Percentiles rank a stretch among this genome's conserved stretches.
Conservation (phyloP, 2,113 vertebrate genomes). For the Hipposideros armiger region DNA sequence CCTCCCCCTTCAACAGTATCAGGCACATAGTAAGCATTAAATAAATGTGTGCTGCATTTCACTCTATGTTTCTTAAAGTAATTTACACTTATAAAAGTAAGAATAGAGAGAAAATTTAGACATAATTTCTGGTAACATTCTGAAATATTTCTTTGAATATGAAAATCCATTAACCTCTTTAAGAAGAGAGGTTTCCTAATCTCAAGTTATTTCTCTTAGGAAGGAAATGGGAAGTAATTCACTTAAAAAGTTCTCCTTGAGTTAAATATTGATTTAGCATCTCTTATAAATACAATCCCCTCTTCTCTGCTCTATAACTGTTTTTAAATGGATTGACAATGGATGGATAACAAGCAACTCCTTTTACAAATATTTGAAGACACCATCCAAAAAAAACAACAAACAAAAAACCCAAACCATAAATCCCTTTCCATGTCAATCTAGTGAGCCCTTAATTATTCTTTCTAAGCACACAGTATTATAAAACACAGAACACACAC, state of each 20-base stretch:
- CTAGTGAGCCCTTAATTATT: constrained; percentile 52
- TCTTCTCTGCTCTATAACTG: constrained; percentile 22
- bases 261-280: constrained; percentile 57
- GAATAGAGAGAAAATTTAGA: constrained; percentile 23
- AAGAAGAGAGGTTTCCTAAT: constrained; percentile 44
- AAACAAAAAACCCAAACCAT: neutral
- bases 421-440: neutral
- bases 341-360: neutral
- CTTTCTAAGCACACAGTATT: constrained; percentile 4
- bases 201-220: constrained; percentile 31
- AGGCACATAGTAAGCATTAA: neutral
- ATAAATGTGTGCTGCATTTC: neutral
- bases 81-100: constrained; percentile 45
- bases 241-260: constrained; percentile 7
- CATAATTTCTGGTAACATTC: neutral
- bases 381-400: constrained; percentile 42
- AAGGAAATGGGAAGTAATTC: constrained; percentile 30
- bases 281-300: constrained; percentile 10
- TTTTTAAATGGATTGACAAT: constrained; percentile 50
- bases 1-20: neutral
- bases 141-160: constrained; percentile 43
- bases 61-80: constrained; percentile 17
- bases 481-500: neutral
- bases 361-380: constrained; percentile 47
- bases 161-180: constrained; percentile 45